Base-by-base conservation (phyloP, 2,113 vertebrate species). In the Aleadryas rufinucha region DNA sequence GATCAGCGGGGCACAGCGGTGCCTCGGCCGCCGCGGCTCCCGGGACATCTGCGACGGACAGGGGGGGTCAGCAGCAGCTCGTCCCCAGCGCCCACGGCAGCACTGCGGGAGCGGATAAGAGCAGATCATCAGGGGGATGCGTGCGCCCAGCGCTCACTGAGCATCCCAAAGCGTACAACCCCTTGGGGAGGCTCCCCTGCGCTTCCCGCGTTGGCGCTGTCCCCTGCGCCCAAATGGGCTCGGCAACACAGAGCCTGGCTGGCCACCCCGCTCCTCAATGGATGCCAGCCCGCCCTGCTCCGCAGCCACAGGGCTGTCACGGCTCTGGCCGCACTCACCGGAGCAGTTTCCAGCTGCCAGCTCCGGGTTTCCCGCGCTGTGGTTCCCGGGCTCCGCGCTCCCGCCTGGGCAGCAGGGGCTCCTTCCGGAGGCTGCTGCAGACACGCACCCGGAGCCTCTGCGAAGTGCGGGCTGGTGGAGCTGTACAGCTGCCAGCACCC, bases 251-350 rank as follows among this genome's bases (percentile, higher is more conserved):
- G 19, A 50, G 7, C 57, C 56, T 9, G 47, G 42, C 31, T 8
- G 52, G 14, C 16, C 66, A 52, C 56, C 53, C 57, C 11, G 2
- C 49, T 56, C 33, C 35, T 49, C 6, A 3, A 33, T 3, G 2
- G 5, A 3, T 1, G 10, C 77, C 45, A 41, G 37, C 79, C 37
- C 82, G 28, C 50, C 50, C 53, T 14, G 54, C 72, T 15, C 33
- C 1, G 2, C 66, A 21, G 72, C 20, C 37, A 1, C 2, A 2
- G 15, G 5, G 53, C 60, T 15, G 10, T 11, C 23, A 0, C 15
- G 13, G 50, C 66, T 27, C 22, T 6, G 35, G 53, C 30, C 1
- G 1, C 61, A 76, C 93, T 96, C 70, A 93, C 96, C 69, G 1
- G 56, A 65, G 72, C n/a, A 0, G 24, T 2, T 23, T 9, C 7